These are phyloP conservation scores for Pygoscelis antarcticus DNA, from an alignment of 2,113 vertebrate genomes.

Conservation along the genomic window DNA sequence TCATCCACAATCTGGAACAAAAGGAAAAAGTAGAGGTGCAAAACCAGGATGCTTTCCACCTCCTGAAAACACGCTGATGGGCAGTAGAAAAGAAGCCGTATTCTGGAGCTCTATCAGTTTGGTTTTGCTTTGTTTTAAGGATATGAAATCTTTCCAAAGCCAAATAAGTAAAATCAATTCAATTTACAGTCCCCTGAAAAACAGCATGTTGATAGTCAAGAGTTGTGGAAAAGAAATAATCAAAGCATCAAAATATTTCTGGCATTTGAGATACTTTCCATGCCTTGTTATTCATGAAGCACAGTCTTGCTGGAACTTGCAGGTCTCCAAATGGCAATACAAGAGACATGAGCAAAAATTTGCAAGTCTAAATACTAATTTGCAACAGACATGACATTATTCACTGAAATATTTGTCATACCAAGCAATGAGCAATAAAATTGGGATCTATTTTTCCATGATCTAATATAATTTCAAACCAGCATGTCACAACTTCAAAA, in stretches of 20 bases:
- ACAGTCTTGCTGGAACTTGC: background rate
- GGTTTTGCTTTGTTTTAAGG: background rate
- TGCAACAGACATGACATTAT: background rate
- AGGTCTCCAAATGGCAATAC: constrained; percentile 29
- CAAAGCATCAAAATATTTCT: background rate
- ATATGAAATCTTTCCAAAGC: background rate
- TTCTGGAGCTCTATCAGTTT: background rate
- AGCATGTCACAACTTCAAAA: background rate
- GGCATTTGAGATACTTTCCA: background rate
- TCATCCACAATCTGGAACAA: background rate
- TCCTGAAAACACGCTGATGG: background rate
- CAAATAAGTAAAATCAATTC: background rate
- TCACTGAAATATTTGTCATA: background rate
- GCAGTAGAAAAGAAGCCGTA: background rate
- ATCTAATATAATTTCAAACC: background rate
- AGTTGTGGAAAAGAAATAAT: background rate
- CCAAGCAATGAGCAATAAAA: constrained; percentile 13
- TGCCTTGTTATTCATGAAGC: background rate
- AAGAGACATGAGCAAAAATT: background rate
- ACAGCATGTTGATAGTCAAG: background rate
- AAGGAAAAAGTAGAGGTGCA: background rate
- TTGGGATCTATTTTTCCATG: background rate
- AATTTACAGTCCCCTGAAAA: background rate
- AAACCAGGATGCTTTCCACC: background rate
- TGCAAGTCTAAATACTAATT: constrained; percentile 48